Evolutionary conservation across 2,113 vertebrate genomes (phyloP), one percentile per base, ranked within the genome.

Genomic region (Phalacrocorax pelagicus): DNA sequence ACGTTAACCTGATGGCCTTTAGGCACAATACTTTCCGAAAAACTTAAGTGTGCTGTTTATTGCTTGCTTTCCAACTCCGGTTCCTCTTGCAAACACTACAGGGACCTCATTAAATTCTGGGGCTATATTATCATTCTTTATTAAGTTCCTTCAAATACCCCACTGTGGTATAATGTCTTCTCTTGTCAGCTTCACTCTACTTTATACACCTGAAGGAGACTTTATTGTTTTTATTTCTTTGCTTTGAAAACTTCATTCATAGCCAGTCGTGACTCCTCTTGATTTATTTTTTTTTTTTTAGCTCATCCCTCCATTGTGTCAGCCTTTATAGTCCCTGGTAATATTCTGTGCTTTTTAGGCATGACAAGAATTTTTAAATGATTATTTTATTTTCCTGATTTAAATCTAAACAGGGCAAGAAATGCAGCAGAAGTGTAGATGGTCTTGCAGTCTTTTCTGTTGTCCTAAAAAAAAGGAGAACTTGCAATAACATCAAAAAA

Each of bases 31-130:
- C 51, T 86, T 95, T 67, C 93, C 82, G 75, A 71, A 96, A 94
- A 92, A 77, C 65, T 77, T 61, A n/a, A 70, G 40, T 5, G 4
- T 84, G 51, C 72, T 95, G 74, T 90, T 96, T 95, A 92, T 91
- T 94, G 52, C 86, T 92, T 71, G 67, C 61, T 87, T 94, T 67
- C 81, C 47, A 86, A 23, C 74, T 80, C n/a, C 29, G 51, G 71
- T 88, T 95, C 71, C 54, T 92, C 93, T 69, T 75, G 70, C 85
- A 91, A 90, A 90, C 73, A 83, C 86, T 96, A 93, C 74, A 61
- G 95, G 86, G 81, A 95, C 78, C 65, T 96, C 94, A 90, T 96
- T 96, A 96, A 81, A 90, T 96, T 94, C 92, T 58, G 62, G 49
- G 73, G 47, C 71, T 87, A 44, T 84, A 57, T 81, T 86, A 90